Percentiles rank a stretch among this genome's conserved stretches.
Conservation (phyloP, 92 coral and sea anemone genomes). For the Montipora capitata region DNA sequence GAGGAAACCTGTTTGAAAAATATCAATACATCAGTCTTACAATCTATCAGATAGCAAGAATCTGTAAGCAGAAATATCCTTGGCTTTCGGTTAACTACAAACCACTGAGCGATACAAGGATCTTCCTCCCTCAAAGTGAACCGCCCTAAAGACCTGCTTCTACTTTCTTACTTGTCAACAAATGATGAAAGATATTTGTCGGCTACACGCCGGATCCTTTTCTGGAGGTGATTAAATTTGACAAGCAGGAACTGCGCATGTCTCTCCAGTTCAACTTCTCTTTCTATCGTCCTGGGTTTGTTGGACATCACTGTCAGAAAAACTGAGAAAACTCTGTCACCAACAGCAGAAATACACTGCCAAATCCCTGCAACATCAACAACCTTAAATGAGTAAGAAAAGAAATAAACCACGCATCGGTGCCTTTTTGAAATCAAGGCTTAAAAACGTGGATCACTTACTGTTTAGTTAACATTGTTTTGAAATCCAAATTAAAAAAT, state of each 20-base stretch:
- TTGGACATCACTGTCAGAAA: constrained; percentile 89
- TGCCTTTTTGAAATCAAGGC: too few species aligned
- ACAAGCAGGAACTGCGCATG: constrained; percentile 96
- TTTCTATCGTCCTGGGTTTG: constrained; percentile 88
- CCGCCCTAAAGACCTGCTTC: too few species aligned
- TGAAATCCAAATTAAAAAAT: too few species aligned
- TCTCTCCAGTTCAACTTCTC: constrained; percentile 91
- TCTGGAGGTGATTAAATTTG: constrained; percentile 92
- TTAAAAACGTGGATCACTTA: too few species aligned
- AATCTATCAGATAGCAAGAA: too few species aligned
- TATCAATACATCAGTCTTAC: not conserved
- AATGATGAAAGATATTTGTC: constrained; percentile 92
- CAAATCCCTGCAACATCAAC: constrained; percentile 87
- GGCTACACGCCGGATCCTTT: constrained; percentile 94
- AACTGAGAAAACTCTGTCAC: constrained; percentile 91
- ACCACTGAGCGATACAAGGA: too few species aligned
- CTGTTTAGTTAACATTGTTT: too few species aligned
- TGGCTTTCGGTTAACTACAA: too few species aligned
- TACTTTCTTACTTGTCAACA: constrained; percentile 88
- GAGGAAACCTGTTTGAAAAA: constrained; percentile 86
- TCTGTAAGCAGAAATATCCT: too few species aligned
- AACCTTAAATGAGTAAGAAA: not conserved
- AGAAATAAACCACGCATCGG: too few species aligned
- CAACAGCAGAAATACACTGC: constrained; percentile 96
- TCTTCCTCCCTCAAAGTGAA: too few species aligned